These are phyloP conservation scores for Andrena bucephala DNA, from an alignment of 2,888 invertebrate genomes.

Conservation along the genomic window DNA sequence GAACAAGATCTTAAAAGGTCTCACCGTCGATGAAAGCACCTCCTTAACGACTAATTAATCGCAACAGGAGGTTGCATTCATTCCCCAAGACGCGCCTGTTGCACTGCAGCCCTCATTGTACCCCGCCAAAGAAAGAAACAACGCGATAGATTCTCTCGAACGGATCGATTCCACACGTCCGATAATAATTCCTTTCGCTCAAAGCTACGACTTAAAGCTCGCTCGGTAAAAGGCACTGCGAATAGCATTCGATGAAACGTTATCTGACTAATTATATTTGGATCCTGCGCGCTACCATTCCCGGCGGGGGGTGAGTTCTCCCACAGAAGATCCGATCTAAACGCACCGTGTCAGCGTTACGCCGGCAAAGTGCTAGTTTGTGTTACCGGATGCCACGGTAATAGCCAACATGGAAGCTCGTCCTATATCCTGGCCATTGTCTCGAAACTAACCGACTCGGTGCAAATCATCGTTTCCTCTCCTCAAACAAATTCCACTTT, in stretches of 20 bases:
- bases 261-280: slow-evolving; percentile 38
- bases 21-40: slow-evolving; percentile 60
- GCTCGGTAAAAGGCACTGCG: neutral
- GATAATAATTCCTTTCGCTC: no score
- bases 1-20: slow-evolving; percentile 63
- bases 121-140: neutral
- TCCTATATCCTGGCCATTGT: slow-evolving; percentile 70
- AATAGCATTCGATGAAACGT: slow-evolving; percentile 22
- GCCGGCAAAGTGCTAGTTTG: slow-evolving; percentile 82
- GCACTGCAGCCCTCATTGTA: slow-evolving; percentile 19
- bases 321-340: slow-evolving; percentile 67
- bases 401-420: slow-evolving; percentile 76
- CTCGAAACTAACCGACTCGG: slow-evolving; percentile 54
- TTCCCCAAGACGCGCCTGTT: slow-evolving; percentile 49
- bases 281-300: slow-evolving; percentile 31
- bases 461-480: slow-evolving; percentile 64
- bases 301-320: slow-evolving; percentile 57
- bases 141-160: neutral
- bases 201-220: neutral
- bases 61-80: slow-evolving; percentile 60
- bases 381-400: slow-evolving; percentile 82
- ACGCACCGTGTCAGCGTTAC: slow-evolving; percentile 73
- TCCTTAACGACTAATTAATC: slow-evolving; percentile 68
- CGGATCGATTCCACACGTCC: no score
- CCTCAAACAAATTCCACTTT: slow-evolving; percentile 37